phyloP scores from a whole-genome alignment of 2,888 invertebrate species.

The Trichogramma dendrolimi region DNA sequence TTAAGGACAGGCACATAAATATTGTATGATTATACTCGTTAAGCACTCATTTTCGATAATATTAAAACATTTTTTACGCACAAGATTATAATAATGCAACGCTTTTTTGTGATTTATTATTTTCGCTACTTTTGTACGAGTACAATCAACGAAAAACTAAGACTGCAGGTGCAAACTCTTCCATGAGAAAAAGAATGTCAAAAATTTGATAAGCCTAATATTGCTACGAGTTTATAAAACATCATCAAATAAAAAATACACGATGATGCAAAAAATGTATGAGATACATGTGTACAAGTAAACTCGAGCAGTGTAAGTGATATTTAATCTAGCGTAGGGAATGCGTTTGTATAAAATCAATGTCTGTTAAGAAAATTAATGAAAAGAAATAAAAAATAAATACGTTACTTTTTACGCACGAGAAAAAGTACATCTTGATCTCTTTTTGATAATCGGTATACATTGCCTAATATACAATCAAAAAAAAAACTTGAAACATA shows the following conservation, averaged over 20 bases:
- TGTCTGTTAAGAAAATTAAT: constrained; percentile 35
- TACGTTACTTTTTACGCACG: constrained; percentile 41
- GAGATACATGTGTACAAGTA: constrained; percentile 38
- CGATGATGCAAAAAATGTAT: constrained; percentile 21
- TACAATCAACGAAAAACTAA: constrained; percentile 26
- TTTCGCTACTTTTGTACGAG: constrained; percentile 27
- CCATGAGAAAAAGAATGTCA: constrained; percentile 27
- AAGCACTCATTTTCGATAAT: constrained; percentile 18
- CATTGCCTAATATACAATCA: constrained; percentile 46
- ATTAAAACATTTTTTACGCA: constrained; percentile 12
- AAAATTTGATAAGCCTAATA: constrained; percentile 25
- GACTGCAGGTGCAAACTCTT: constrained; percentile 31
- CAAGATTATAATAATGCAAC: constrained; percentile 16
- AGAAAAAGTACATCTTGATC: constrained; percentile 41
- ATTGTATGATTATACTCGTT: constrained; percentile 17
- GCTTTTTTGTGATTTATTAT: constrained; percentile 22
- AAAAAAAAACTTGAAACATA: constrained; percentile 30
- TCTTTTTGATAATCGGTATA: constrained; percentile 47
- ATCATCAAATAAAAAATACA: constrained; percentile 20
- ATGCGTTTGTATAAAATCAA: constrained; percentile 47
- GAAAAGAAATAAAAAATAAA: constrained; percentile 21
- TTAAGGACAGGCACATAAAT: not conserved
- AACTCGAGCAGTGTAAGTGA: constrained; percentile 48
- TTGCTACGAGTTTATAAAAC: constrained; percentile 21
- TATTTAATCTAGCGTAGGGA: constrained; percentile 49